Conservation (phyloP, 2,797 vertebrate species). For the Eupleurogrammus muticus region DNA sequence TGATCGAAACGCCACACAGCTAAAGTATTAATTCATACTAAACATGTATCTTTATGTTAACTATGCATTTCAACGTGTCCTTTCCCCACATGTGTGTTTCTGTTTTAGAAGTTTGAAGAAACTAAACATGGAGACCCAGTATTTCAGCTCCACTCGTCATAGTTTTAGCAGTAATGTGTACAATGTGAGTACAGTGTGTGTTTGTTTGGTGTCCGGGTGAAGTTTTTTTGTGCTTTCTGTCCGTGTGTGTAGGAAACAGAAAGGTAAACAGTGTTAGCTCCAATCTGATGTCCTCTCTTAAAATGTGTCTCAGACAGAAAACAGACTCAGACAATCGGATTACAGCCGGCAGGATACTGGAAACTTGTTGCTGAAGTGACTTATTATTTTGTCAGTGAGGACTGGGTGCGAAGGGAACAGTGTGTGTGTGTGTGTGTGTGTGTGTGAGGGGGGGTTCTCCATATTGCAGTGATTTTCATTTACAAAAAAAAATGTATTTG, state of each 20-base stretch:
- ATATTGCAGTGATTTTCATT: neutral
- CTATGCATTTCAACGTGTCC: neutral
- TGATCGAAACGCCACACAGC: slow-evolving; percentile 8
- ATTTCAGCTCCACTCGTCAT: slow-evolving; percentile 1
- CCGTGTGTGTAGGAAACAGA: slow-evolving; percentile 61
- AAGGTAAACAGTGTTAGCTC: slow-evolving; percentile 63
- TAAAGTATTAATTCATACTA: slow-evolving; percentile 23
- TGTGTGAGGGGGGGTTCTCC: slow-evolving; percentile 14
- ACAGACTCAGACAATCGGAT: slow-evolving; percentile 67
- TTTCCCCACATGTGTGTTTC: neutral
- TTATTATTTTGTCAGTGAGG: slow-evolving; percentile 40
- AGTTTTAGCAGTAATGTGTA: slow-evolving; percentile 1
- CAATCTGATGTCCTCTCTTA: slow-evolving; percentile 57
- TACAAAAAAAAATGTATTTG: neutral
- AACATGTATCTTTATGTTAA: neutral
- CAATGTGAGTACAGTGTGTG: neutral
- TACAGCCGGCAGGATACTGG: slow-evolving; percentile 50
- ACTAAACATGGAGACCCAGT: neutral
- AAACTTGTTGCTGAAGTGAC: slow-evolving; percentile 48
- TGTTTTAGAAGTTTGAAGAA: neutral
- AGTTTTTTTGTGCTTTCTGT: slow-evolving; percentile 24
- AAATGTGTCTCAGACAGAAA: slow-evolving; percentile 60
- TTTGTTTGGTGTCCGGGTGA: slow-evolving; percentile 18
- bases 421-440: slow-evolving; percentile 9
- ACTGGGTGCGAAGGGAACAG: neutral